phyloP scores from a whole-genome alignment of 1,140 invertebrate genomes.

The Zophobas atratus region DNA sequence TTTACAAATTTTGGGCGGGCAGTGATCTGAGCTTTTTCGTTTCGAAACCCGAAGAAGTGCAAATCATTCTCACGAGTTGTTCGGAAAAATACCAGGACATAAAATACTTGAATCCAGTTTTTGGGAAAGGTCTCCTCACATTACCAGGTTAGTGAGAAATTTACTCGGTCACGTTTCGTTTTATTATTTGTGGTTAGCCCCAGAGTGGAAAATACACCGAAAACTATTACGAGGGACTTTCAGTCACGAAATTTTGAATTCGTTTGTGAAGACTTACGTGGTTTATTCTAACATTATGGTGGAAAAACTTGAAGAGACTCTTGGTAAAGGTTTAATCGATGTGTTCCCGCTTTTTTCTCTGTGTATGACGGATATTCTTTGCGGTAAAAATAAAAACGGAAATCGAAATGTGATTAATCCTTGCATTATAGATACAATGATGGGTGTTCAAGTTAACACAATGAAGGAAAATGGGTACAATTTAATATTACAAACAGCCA shows the following conservation, averaged over 20 bases:
- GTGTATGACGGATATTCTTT: conserved; percentile 51
- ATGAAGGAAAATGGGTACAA: conserved; percentile 43
- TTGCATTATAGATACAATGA: conserved; percentile 46
- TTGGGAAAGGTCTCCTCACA: conserved; percentile 44
- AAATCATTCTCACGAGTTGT: conserved; percentile 31
- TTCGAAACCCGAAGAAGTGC: conserved; percentile 26
- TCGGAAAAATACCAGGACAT: conserved; percentile 15
- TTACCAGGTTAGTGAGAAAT: conserved; percentile 7
- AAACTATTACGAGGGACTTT: conserved; percentile 58
- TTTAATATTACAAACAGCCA: conserved; percentile 12
- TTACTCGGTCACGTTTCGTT: background rate
- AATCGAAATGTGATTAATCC: background rate
- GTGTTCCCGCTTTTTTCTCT: conserved; percentile 38
- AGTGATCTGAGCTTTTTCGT: conserved; percentile 3
- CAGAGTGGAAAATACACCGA: conserved; percentile 57
- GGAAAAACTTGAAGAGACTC: conserved; percentile 49
- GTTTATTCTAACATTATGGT: conserved; percentile 51
- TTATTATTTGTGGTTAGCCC: conserved; percentile 20
- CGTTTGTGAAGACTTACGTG: conserved; percentile 55
- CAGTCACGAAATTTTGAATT: conserved; percentile 56
- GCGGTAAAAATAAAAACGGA: conserved; percentile 33
- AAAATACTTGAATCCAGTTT: background rate
- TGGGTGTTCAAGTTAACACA: conserved; percentile 48
- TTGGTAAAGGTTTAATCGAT: conserved; percentile 47
- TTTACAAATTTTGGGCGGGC: conserved; percentile 38